Evolutionary conservation across 2,797 vertebrate species (phyloP), one percentile per base, ranked within the genome.

Genomic region (Malurus leucopterus): DNA sequence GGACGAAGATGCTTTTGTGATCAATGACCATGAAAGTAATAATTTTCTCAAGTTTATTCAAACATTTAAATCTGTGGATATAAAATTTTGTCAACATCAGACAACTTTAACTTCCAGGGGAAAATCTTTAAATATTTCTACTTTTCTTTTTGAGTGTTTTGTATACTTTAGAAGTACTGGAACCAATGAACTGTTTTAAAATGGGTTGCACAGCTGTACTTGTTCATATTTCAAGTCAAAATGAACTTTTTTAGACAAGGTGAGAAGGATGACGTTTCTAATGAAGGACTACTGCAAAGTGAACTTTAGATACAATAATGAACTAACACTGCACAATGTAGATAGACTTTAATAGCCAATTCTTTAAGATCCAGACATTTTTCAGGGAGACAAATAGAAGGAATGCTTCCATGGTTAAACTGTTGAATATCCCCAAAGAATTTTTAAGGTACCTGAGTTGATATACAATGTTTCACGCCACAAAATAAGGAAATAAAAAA

Each of bases 311-410:
- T 50, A 23, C 26, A 36, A 18, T 73, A 43, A 55, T 49, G 26
- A 43, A 47, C 30, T 21, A 55, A 40, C 38, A 11, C 38, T 72
- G 62, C 32, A 47, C 87, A 73, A 93, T 73, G 57, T 84, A 78
- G 29, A 76, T 84, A 78, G 27, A 76, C 54, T 94, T 91, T 82
- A 94, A 79, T 84, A 87, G 69, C 46, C 49, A 89, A 15, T 95
- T 92, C 92, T 62, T 43, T 81, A 77, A 80, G 55, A 63, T 68
- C 38, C 38, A 72, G 57, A 29, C 34, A 29, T 89, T 92, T 89
- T 94, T 82, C 76, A 92, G 91, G 71, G 54, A 93, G 62, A 30
- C 26, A 83, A 67, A 82, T 78, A 85, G 78, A 94, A 94, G 61
- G 50, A 90, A 76, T 32, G 26, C 21, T 53, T 41, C 38, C 26